Evolutionary conservation across 1,140 invertebrate genomes (phyloP).

Genomic region (Platyura marginata): DNA sequence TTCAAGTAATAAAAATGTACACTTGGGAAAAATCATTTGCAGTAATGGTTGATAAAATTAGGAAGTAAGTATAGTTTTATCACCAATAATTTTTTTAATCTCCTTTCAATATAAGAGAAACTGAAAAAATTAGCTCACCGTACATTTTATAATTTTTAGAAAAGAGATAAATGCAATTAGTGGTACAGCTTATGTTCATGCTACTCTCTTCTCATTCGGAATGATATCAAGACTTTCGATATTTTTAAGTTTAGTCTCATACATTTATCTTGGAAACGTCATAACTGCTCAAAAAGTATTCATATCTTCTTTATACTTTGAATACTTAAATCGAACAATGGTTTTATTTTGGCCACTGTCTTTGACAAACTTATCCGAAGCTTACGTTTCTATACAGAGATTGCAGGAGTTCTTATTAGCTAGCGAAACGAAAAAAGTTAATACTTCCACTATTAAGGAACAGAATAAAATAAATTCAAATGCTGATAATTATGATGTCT

Average conservation of each 20-base stretch:
- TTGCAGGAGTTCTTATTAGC: slow-evolving; percentile 38
- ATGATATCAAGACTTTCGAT: slow-evolving; percentile 60
- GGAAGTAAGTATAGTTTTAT: background rate
- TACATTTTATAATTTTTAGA: slow-evolving; percentile 17
- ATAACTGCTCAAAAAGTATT: slow-evolving; percentile 60
- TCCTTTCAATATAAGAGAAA: no score
- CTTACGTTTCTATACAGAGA: slow-evolving; percentile 43
- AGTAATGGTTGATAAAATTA: background rate
- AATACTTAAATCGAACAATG: slow-evolving; percentile 48
- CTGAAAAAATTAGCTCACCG: background rate
- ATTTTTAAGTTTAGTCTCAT: slow-evolving; percentile 60
- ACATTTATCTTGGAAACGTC: slow-evolving; percentile 41
- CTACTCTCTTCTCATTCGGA: slow-evolving; percentile 21
- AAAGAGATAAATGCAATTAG: slow-evolving; percentile 46
- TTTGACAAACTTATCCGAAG: slow-evolving; percentile 36
- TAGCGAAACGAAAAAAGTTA: no score
- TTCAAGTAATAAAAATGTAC: slow-evolving; percentile 68
- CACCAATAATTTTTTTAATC: no score
- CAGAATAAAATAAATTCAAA: no score
- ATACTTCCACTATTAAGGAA: no score
- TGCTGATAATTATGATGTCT: slow-evolving; percentile 9
- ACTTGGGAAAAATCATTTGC: slow-evolving; percentile 1
- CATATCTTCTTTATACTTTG: slow-evolving; percentile 53
- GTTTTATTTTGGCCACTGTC: slow-evolving; percentile 55
- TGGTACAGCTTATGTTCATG: slow-evolving; percentile 18